Percentiles rank a stretch among this genome's conserved stretches.
phyloP scores from a whole-genome alignment of 1,140 invertebrate genomes.

The Drosophila sp. region DNA sequence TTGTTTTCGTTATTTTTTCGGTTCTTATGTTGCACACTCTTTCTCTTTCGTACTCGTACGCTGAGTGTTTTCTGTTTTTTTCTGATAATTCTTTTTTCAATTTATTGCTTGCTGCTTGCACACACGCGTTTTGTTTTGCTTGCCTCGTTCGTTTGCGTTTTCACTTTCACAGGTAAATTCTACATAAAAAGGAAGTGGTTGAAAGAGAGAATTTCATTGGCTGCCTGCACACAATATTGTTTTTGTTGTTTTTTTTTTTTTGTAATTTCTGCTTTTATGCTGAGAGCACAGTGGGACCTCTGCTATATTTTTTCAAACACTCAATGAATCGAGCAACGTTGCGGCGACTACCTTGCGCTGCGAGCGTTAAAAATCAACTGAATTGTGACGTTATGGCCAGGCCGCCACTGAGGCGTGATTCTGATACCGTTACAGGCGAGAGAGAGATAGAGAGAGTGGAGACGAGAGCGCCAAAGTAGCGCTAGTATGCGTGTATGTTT shows the following conservation, averaged over 20 bases:
- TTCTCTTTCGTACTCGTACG: conserved; percentile 14
- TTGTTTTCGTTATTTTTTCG: conserved; percentile 45
- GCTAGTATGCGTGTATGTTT: conserved; percentile 54
- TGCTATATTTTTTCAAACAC: conserved; percentile 24
- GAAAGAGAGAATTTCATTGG: conserved; percentile 51
- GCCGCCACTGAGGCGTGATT: conserved; percentile 37
- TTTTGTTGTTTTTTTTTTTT: conserved; percentile 17
- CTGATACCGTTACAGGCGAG: conserved; percentile 63
- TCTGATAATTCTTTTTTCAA: conserved; percentile 17
- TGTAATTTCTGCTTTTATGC: conserved; percentile 5
- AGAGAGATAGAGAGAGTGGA: conserved; percentile 30
- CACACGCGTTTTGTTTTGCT: conserved; percentile 77
- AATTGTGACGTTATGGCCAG: conserved; percentile 41
- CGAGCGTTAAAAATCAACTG: conserved; percentile 58
- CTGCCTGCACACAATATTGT: conserved; percentile 19
- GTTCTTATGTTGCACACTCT: conserved; percentile 33
- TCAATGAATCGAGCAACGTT: conserved; percentile 30
- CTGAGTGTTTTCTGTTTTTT: conserved; percentile 28
- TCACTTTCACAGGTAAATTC: conserved; percentile 80
- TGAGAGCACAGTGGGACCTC: conserved; percentile 22
- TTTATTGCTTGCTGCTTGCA: conserved; percentile 45
- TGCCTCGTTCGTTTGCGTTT: conserved; percentile 74
- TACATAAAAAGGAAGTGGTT: conserved; percentile 50
- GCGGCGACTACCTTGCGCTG: conserved; percentile 52
- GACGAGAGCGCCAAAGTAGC: conserved; percentile 44